These are phyloP conservation scores for Eurypyga helias DNA, from an alignment of 2,113 vertebrate genomes.

Conservation along the genomic window DNA sequence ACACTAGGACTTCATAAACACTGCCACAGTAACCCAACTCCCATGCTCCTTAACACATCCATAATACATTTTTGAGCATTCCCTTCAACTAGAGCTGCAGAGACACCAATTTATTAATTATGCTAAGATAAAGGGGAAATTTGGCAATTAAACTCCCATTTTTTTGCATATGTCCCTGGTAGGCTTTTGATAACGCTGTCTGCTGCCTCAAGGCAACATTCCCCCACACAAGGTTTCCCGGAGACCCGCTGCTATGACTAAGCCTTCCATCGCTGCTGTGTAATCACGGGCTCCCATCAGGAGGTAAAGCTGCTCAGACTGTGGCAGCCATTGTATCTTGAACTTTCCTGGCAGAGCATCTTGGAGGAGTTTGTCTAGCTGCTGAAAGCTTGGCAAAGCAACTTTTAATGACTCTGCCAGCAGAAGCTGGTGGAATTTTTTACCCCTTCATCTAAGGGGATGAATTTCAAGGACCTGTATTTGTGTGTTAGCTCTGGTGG, in stretches of 20 bases:
- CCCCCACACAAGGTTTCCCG: slow-evolving; percentile 9
- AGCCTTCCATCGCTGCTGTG: background rate
- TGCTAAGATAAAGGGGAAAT: slow-evolving; percentile 44
- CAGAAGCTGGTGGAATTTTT: background rate
- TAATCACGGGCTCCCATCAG: background rate
- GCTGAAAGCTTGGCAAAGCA: background rate
- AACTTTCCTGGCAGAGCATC: slow-evolving; percentile 1
- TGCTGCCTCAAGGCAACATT: slow-evolving; percentile 34
- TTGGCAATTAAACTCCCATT: slow-evolving; percentile 15
- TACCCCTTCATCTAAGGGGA: background rate
- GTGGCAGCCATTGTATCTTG: slow-evolving; percentile 11
- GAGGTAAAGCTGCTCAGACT: slow-evolving; percentile 47
- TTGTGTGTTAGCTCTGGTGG: background rate
- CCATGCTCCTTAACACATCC: background rate
- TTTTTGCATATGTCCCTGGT: background rate
- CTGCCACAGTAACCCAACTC: background rate
- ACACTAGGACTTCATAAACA: background rate
- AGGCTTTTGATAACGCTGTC: slow-evolving; percentile 12
- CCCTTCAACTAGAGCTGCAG: background rate
- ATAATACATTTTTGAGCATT: background rate
- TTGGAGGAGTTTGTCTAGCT: background rate
- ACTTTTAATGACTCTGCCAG: slow-evolving; percentile 3
- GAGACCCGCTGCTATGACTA: slow-evolving; percentile 29
- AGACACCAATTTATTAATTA: slow-evolving; percentile 42
- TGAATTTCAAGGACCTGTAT: background rate